A percentile compares a stretch with the other conserved stretches of the same genome.
These are phyloP conservation scores for Rotaria socialis DNA, from an alignment of 2,888 invertebrate species.

Conservation along the genomic window DNA sequence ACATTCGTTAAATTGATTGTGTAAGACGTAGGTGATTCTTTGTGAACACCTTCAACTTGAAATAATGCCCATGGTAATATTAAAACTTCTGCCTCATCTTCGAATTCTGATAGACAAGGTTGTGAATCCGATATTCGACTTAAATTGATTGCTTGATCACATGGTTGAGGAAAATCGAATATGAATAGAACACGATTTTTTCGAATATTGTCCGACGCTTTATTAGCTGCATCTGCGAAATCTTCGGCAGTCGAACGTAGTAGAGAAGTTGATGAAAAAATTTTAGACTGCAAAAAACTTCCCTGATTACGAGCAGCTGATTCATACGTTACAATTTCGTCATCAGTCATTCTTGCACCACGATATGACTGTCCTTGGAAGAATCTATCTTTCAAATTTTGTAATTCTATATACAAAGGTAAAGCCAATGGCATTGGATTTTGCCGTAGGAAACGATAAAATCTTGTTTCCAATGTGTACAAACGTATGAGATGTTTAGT, in stretches of 20 bases:
- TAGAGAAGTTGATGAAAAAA: neutral
- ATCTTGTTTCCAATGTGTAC: neutral
- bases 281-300: neutral
- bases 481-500: neutral
- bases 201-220: neutral
- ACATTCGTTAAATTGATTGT: neutral
- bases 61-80: slow-evolving; percentile 14
- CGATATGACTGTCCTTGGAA: neutral
- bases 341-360: neutral
- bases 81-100: neutral
- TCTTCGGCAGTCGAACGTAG: neutral
- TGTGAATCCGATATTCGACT: neutral
- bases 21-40: neutral
- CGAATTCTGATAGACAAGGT: neutral
- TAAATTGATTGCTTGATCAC: neutral
- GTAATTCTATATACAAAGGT: neutral
- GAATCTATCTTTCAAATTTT: neutral
- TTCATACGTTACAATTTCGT: neutral
- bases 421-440: slow-evolving; percentile 16
- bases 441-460: neutral
- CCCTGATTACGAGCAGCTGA: neutral
- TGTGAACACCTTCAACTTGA: neutral
- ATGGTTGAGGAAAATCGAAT: neutral
- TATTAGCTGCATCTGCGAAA: neutral
- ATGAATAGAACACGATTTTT: neutral